Evolutionary conservation across 1,140 invertebrate genomes (phyloP).

Genomic region (Magallana gigas): DNA sequence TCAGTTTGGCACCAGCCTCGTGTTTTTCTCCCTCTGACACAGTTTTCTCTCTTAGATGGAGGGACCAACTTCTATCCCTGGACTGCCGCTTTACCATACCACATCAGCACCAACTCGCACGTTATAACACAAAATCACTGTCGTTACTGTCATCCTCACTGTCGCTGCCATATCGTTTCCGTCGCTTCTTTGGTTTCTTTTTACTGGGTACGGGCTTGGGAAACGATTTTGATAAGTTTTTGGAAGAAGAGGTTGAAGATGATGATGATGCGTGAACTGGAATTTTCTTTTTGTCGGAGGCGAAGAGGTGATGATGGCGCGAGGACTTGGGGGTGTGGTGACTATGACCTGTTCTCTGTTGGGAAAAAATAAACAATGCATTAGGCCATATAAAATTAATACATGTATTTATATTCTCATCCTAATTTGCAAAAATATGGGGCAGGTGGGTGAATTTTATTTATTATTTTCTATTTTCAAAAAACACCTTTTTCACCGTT

Average conservation of each 20-base stretch:
- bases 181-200: constrained; percentile 71
- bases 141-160: constrained; percentile 74
- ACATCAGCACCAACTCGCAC: neutral
- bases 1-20: constrained; percentile 4
- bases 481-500: too few species aligned
- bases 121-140: constrained; percentile 69
- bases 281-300: constrained; percentile 46
- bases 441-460: too few species aligned
- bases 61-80: too few species aligned
- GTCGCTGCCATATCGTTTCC: constrained; percentile 67
- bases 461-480: too few species aligned
- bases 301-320: constrained; percentile 46
- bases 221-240: constrained; percentile 46
- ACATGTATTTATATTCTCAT: too few species aligned
- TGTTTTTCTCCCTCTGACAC: too few species aligned
- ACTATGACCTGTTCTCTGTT: constrained; percentile 45
- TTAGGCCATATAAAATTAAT: too few species aligned
- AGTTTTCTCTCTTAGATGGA: too few species aligned
- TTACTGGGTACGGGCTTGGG: constrained; percentile 62
- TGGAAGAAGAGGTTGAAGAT: constrained; percentile 22
- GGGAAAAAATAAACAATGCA: neutral
- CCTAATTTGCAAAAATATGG: too few species aligned
- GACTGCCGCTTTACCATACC: neutral
- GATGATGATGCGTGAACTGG: constrained; percentile 38
- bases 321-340: constrained; percentile 41